Evolutionary conservation across 2,888 invertebrate genomes (phyloP).

Genomic region (Drosophila histrio): DNA sequence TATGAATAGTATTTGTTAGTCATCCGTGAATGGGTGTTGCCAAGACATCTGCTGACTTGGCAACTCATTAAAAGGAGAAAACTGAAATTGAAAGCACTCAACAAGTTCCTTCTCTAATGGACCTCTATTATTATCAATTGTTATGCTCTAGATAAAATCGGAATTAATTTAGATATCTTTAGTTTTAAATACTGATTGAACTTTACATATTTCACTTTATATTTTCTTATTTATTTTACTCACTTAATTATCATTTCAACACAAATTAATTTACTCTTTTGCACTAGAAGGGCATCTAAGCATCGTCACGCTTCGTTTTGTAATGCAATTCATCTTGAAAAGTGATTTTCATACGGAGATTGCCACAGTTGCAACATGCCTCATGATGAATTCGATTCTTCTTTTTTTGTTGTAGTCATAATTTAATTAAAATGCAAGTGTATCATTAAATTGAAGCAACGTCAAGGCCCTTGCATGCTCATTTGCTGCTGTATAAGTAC

Average conservation of each 20-base stretch:
- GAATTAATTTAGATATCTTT: no score
- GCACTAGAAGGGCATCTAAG: conserved; percentile 25
- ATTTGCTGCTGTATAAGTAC: conserved; percentile 1
- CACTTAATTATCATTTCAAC: conserved; percentile 1
- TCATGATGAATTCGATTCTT: conserved; percentile 8
- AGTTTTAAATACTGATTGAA: no score
- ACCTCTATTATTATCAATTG: background rate
- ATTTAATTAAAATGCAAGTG: conserved; percentile 77
- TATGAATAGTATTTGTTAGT: conserved; percentile 27
- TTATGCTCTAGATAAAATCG: conserved; percentile 1
- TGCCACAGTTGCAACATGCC: conserved; percentile 20
- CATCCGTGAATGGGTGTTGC: conserved; percentile 4
- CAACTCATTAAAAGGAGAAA: conserved; percentile 60
- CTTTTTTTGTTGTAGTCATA: conserved; percentile 20
- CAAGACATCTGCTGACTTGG: conserved; percentile 43
- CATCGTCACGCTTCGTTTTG: conserved; percentile 21
- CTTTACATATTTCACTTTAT: no score
- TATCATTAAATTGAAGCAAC: conserved; percentile 69
- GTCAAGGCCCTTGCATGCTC: conserved; percentile 38
- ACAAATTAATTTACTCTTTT: conserved; percentile 19
- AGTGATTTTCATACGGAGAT: conserved; percentile 22
- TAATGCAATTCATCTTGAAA: conserved; percentile 38
- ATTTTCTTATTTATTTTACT: background rate
- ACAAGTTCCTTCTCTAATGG: background rate
- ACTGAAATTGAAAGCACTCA: conserved; percentile 26